Evolutionary conservation across 2,797 vertebrate genomes (phyloP).

Genomic region (Catharus ustulatus): DNA sequence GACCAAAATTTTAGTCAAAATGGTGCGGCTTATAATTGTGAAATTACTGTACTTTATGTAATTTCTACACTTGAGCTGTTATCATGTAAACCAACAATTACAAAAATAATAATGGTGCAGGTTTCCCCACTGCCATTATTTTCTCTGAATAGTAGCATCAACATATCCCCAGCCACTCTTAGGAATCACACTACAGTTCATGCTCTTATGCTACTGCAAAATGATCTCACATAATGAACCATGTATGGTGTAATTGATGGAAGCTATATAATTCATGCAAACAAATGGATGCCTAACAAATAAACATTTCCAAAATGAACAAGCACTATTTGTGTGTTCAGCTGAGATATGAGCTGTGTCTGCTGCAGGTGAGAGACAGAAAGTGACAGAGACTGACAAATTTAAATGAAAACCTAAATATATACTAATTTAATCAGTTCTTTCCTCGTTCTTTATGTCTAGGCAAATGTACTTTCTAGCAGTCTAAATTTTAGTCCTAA

Average conservation of each 20-base stretch:
- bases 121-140: conserved; percentile 35
- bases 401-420: conserved; percentile 7
- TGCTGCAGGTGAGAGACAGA: conserved; percentile 15
- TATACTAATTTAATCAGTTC: conserved; percentile 4
- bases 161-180: conserved; percentile 6
- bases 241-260: conserved; percentile 6
- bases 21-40: no score
- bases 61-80: not conserved
- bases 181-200: conserved; percentile 19
- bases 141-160: not conserved
- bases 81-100: conserved; percentile 29
- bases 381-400: not conserved
- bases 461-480: not conserved
- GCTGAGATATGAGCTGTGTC: conserved; percentile 9
- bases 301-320: conserved; percentile 52
- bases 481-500: not conserved
- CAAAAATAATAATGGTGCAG: conserved; percentile 17
- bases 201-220: conserved; percentile 13
- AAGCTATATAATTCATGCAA: conserved; percentile 45
- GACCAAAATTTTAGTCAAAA: no score
- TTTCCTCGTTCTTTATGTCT: not conserved
- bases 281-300: conserved; percentile 55
- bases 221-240: conserved; percentile 35
- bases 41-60: not conserved
- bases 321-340: conserved; percentile 21